These are phyloP conservation scores for Sakesphorus luctuosus DNA, from an alignment of 2,113 vertebrate genomes.

Conservation along the genomic window DNA sequence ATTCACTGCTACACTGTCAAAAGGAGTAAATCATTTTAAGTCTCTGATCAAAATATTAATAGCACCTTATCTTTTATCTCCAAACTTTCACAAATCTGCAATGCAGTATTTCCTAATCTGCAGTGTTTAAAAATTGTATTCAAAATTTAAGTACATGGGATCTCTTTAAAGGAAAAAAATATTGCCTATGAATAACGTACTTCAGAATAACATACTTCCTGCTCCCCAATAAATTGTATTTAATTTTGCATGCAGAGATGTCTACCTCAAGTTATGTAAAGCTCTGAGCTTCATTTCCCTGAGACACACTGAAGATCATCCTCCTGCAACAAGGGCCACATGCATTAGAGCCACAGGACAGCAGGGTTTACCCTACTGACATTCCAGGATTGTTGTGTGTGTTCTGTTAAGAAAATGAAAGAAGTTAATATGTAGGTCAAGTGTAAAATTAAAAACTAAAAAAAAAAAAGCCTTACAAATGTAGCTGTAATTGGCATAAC, in stretches of 20 bases:
- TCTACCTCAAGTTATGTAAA: neutral
- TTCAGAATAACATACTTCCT: neutral
- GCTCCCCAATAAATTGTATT: neutral
- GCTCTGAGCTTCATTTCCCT: neutral
- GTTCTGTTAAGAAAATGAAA: neutral
- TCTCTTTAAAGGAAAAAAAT: neutral
- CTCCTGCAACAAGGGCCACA: neutral
- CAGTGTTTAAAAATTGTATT: neutral
- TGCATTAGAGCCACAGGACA: neutral
- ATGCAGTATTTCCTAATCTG: neutral
- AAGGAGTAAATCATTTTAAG: neutral
- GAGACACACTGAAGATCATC: neutral
- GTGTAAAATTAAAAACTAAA: neutral
- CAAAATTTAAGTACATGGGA: neutral
- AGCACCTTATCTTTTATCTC: neutral
- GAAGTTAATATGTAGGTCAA: constrained; percentile 19
- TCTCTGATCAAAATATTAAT: neutral
- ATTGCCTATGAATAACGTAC: neutral
- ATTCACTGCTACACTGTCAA: accelerated
- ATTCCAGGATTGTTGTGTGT: neutral
- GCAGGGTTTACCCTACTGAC: neutral
- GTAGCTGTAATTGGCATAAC: constrained; percentile 11
- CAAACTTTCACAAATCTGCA: neutral
- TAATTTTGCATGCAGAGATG: neutral
- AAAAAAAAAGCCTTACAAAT: neutral